phyloP scores from a whole-genome alignment of 1,140 invertebrate species.

The Cyclina sinensis region DNA sequence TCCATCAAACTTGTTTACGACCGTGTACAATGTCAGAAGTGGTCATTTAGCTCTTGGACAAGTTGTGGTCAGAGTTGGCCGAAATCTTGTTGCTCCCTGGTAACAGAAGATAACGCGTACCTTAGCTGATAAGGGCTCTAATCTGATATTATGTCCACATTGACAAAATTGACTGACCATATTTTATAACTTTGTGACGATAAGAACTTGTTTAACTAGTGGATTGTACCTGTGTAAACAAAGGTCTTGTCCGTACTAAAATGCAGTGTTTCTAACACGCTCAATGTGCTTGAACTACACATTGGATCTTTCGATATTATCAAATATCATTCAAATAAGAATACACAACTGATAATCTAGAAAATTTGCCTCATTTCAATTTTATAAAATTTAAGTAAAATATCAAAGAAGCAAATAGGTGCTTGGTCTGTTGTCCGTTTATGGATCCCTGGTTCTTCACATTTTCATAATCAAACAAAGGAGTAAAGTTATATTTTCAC shows the following conservation, averaged over 20 bases:
- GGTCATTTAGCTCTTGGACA: conserved; percentile 54
- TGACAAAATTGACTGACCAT: conserved; percentile 19
- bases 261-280: neutral
- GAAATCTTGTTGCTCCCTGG: conserved; percentile 19
- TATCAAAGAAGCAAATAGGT: too few relatives aligned
- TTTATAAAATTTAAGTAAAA: too few relatives aligned
- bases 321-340: too few relatives aligned
- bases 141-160: conserved; percentile 34
- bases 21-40: conserved; percentile 34
- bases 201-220: conserved; percentile 9
- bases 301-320: too few relatives aligned
- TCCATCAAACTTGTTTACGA: conserved; percentile 38
- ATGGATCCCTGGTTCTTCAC: too few relatives aligned
- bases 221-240: conserved; percentile 10
- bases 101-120: conserved; percentile 39
- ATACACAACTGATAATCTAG: too few relatives aligned
- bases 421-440: too few relatives aligned
- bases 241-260: neutral
- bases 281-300: neutral
- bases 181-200: conserved; percentile 17
- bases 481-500: too few relatives aligned
- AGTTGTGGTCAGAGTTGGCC: conserved; percentile 31
- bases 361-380: too few relatives aligned
- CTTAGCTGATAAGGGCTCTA: neutral
- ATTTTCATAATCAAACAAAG: too few relatives aligned